phyloP scores from a whole-genome alignment of 2,888 invertebrate genomes.

The Magallana nippona region DNA sequence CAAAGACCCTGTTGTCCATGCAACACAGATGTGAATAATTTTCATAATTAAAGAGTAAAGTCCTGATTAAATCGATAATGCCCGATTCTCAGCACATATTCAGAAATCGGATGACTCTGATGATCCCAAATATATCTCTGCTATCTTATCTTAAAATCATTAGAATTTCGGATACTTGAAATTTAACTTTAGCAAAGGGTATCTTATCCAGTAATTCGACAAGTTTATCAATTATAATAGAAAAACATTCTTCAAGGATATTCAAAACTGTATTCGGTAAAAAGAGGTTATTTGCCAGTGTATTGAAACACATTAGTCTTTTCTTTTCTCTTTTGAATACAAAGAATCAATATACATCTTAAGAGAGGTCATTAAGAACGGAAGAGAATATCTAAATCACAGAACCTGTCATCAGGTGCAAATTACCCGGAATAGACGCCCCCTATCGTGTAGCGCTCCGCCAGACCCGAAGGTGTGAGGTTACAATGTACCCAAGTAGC shows the following conservation, averaged over 20 bases:
- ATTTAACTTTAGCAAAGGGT: background rate
- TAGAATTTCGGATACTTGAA: background rate
- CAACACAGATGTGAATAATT: slow-evolving; percentile 32
- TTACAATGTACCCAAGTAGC: background rate
- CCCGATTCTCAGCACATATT: background rate
- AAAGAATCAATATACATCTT: background rate
- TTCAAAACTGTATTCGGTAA: no score
- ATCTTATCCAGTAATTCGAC: no score
- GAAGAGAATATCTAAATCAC: background rate
- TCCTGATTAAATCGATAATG: background rate
- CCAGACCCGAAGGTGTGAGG: background rate
- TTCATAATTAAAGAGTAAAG: slow-evolving; percentile 17
- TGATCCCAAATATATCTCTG: background rate
- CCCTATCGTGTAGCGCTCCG: background rate
- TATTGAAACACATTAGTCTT: no score
- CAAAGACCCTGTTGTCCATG: slow-evolving; percentile 7
- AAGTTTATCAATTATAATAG: no score
- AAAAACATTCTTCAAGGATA: no score
- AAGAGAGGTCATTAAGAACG: background rate
- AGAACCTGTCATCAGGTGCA: slow-evolving; percentile 13
- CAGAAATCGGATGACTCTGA: slow-evolving; percentile 19
- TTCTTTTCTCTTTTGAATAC: no score
- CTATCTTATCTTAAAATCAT: background rate
- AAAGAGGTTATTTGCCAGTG: no score
- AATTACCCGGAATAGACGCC: slow-evolving; percentile 14